These are phyloP conservation scores for Ceyx melanurus DNA, from an alignment of 2,113 vertebrate species.

Conservation along the genomic window DNA sequence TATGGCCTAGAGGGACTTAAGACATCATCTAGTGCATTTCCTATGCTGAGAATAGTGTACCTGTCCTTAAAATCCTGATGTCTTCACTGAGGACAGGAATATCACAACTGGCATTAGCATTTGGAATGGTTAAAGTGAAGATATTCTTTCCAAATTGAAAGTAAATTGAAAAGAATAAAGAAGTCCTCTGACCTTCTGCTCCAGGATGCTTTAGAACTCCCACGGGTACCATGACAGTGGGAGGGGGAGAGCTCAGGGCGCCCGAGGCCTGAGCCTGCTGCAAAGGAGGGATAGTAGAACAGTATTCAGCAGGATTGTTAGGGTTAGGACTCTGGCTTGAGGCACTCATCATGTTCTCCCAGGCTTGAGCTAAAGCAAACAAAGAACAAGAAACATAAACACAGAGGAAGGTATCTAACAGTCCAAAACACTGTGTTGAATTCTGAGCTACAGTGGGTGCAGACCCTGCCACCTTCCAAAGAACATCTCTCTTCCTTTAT, in stretches of 20 bases:
- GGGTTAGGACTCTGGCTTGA: constrained; percentile 95
- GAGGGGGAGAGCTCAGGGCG: constrained; percentile 93
- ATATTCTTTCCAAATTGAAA: constrained; percentile 26
- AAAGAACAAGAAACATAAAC: constrained; percentile 75
- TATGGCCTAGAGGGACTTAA: background rate
- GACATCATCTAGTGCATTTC: background rate
- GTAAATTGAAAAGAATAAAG: constrained; percentile 38
- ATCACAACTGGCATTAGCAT: background rate
- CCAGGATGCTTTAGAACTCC: constrained; percentile 94
- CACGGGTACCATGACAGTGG: constrained; percentile 98
- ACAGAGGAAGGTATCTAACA: constrained; percentile 39
- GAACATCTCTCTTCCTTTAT: background rate
- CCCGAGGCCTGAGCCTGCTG: constrained; percentile 98
- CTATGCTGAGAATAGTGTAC: background rate
- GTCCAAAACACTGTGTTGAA: background rate
- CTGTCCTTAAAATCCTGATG: background rate
- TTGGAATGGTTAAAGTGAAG: constrained; percentile 19
- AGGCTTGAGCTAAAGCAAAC: constrained; percentile 86
- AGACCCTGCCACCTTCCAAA: background rate
- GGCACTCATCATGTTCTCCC: constrained; percentile 85
- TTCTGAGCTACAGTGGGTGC: background rate
- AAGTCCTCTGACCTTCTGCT: constrained; percentile 83
- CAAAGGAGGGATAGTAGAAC: constrained; percentile 97
- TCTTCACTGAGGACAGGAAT: background rate
- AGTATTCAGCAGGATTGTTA: constrained; percentile 98